A percentile compares a stretch with the other conserved stretches of the same genome.
Evolutionary conservation across 2,113 vertebrate species (phyloP).

Genomic region (Ceuthmochares aereus): DNA sequence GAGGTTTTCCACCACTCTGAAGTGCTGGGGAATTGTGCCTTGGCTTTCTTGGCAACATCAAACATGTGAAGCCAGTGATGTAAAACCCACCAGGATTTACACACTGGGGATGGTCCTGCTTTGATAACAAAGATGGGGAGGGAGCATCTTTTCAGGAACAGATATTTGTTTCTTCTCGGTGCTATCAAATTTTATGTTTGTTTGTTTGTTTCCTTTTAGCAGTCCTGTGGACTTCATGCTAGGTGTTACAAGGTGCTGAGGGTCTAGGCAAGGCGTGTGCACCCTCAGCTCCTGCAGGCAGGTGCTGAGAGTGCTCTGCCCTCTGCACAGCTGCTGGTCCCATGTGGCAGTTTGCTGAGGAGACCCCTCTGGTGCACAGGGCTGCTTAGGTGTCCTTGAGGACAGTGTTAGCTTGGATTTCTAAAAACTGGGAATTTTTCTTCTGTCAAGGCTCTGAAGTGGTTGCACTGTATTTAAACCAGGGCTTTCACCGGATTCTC

Average conservation of each 20-base stretch:
- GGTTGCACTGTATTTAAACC: slow-evolving; percentile 37
- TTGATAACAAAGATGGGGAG: neutral
- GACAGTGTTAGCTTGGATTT: neutral
- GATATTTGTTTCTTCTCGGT: neutral
- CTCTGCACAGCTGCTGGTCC: neutral
- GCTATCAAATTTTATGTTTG: neutral
- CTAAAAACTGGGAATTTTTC: slow-evolving; percentile 11
- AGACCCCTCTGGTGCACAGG: neutral
- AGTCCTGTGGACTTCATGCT: neutral
- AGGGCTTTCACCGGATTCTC: slow-evolving; percentile 60
- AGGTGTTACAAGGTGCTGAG: neutral
- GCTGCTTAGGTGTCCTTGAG: neutral
- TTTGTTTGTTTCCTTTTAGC: neutral
- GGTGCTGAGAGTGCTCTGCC: neutral
- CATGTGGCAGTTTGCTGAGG: accelerated
- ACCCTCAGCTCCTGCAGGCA: neutral
- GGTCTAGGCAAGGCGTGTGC: neutral
- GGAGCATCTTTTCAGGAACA: neutral
- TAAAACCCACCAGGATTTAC: neutral
- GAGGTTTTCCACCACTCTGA: neutral
- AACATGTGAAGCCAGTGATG: neutral
- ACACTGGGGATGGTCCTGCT: neutral
- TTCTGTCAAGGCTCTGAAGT: slow-evolving; percentile 62
- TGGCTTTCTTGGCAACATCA: slow-evolving; percentile 2
- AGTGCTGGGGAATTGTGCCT: neutral